Base-by-base conservation (phyloP, 1,140 invertebrate genomes). In the Idris sp. region DNA sequence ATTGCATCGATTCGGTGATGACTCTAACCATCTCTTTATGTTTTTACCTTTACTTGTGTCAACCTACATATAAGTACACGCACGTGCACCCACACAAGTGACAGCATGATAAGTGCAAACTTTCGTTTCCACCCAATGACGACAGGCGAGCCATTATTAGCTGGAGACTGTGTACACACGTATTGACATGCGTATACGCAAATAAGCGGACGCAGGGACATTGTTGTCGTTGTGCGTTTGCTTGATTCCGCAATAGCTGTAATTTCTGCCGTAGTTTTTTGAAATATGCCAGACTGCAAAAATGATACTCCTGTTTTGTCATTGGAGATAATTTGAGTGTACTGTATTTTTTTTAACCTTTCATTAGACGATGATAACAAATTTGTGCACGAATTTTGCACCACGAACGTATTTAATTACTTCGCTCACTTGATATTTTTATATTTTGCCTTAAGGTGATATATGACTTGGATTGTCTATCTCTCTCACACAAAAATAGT, bases 151-250 rank as follows among this genome's bases (percentile, higher is more conserved):
- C 59, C 40, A 67, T 61, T 61, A 65, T 65, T 74, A 73, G 36
- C 28, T 53, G 46, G 53, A 73, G 59, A 73, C 69, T 73, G 69
- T 73, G 58, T 73, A 73, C 69, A 73, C 58, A 73, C 44, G 59
- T 51, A 73, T 73, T 73, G 69, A 73, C 69, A 73, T 73, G 69
- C 69, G 58, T 73, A 46, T 73, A 73, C 58, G 59, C 69, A 73
- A 73, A 73, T 59, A 44, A 59, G 44, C 59, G 69, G 58, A 49
- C 40, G 56, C 58, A 46, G 58, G 56, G 59, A 59, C 59, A 73
- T 73, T 73, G 69, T 73, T 64, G 59, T 73, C 59, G 59, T 59
- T 64, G 44, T 59, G 59, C 69, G 69, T 64, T 53, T 65, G 53
- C 69, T 65, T 65, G 59, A 59, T 64, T 64, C 68, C 49, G 68